A percentile compares a stretch with the other conserved stretches of the same genome.
phyloP scores from a whole-genome alignment of 2,797 vertebrate species.

The Chloroceryle inda region DNA sequence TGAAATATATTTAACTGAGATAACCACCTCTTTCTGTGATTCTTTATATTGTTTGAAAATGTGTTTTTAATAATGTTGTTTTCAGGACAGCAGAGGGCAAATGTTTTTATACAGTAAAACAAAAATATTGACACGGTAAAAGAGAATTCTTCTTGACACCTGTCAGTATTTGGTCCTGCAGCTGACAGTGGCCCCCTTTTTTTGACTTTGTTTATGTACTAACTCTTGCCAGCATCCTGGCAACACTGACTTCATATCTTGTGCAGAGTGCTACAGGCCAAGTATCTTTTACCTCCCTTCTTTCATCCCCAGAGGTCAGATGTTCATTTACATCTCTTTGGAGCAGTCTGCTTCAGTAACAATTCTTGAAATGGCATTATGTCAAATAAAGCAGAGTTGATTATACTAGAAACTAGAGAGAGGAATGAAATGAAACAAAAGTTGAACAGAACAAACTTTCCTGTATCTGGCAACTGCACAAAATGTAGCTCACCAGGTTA shows the following conservation, averaged over 20 bases:
- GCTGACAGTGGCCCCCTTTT: background rate
- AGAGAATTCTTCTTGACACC: background rate
- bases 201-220: background rate
- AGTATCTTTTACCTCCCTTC: background rate
- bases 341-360: conserved; percentile 6
- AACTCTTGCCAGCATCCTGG: background rate
- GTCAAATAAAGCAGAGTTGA: conserved; percentile 20
- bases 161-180: background rate
- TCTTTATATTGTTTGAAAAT: background rate
- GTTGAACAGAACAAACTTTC: conserved; percentile 11
- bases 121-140: background rate
- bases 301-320: background rate
- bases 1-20: background rate
- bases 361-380: background rate
- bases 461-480: conserved; percentile 10
- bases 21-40: background rate
- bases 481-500: conserved; percentile 20
- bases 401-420: conserved; percentile 26
- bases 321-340: background rate
- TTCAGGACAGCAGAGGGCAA: background rate
- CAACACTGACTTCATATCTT: background rate
- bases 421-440: conserved; percentile 16
- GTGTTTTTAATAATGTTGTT: conserved; percentile 23
- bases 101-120: background rate
- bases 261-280: background rate